These are phyloP conservation scores for Ophthalmolycus amberensis DNA, from an alignment of 2,113 vertebrate species.

Conservation along the genomic window DNA sequence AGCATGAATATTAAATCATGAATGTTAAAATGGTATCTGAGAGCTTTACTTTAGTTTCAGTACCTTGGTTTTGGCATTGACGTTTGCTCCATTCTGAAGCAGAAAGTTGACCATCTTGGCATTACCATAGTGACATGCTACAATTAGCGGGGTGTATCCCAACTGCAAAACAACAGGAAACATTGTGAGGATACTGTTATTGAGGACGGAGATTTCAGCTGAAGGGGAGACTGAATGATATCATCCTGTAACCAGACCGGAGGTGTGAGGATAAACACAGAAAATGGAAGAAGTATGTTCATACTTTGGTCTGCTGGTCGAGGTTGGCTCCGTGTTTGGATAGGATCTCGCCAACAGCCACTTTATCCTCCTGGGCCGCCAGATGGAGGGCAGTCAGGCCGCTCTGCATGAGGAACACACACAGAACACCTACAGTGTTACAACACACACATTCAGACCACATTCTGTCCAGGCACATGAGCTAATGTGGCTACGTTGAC, in stretches of 20 bases:
- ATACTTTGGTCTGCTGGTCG: constrained; percentile 97
- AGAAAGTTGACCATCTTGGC: constrained; percentile 98
- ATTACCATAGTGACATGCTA: constrained; percentile 98
- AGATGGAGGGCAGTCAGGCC: constrained; percentile 96
- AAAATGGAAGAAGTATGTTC: fast-evolving
- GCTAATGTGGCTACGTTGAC: not conserved
- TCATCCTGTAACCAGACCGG: not conserved
- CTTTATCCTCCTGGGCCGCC: constrained; percentile 96
- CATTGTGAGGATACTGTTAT: not conserved
- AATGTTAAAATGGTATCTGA: not conserved
- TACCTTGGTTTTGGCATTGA: constrained; percentile 97
- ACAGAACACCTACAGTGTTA: not conserved
- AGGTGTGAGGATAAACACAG: not conserved
- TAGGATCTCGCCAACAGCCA: constrained; percentile 90
- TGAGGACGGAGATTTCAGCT: not conserved
- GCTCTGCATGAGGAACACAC: constrained; percentile 82
- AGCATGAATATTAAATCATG: not conserved
- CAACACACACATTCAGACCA: not conserved
- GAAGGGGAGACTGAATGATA: not conserved
- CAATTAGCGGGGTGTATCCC: constrained; percentile 96
- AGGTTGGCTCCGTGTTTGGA: constrained; percentile 87
- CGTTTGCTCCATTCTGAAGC: constrained; percentile 91
- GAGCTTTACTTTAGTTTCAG: not conserved
- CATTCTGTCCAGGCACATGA: not conserved
- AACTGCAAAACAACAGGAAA: constrained; percentile 81